These are phyloP conservation scores for Drosophila nr. perissopoda DNA, from an alignment of 2,888 invertebrate species.

Conservation along the genomic window DNA sequence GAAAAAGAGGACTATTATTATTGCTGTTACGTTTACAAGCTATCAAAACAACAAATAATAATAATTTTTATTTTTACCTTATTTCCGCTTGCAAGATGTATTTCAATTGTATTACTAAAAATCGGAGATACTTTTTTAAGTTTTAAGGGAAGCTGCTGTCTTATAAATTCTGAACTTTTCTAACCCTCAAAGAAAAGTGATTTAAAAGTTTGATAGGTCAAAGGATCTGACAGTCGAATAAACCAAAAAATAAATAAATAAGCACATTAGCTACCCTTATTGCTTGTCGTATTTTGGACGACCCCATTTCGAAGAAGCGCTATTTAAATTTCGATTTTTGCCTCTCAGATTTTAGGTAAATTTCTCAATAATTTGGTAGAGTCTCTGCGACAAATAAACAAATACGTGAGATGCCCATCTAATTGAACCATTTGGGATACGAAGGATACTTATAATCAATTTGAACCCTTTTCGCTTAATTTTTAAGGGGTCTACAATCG, in stretches of 20 bases:
- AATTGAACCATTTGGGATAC: slow-evolving; percentile 26
- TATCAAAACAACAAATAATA: neutral
- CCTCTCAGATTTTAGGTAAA: slow-evolving; percentile 16
- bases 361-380: neutral
- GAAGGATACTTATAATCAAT: slow-evolving; percentile 50
- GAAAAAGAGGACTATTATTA: neutral
- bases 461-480: slow-evolving; percentile 60
- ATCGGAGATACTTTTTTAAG: neutral
- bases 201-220: neutral
- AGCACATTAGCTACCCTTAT: neutral
- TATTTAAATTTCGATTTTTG: slow-evolving; percentile 6
- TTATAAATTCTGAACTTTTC: neutral
- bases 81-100: neutral
- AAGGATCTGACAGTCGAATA: neutral
- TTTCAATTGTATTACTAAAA: neutral
- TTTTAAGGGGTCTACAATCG: slow-evolving; percentile 53
- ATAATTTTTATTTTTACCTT: neutral
- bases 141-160: neutral
- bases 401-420: slow-evolving; percentile 3
- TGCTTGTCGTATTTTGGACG: neutral
- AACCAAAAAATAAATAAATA: neutral
- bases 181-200: neutral
- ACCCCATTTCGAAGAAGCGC: neutral
- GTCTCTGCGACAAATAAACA: slow-evolving; percentile 14
- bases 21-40: neutral